phyloP scores from a whole-genome alignment of 2,888 invertebrate species.

The Tubulanus polymorphus region DNA sequence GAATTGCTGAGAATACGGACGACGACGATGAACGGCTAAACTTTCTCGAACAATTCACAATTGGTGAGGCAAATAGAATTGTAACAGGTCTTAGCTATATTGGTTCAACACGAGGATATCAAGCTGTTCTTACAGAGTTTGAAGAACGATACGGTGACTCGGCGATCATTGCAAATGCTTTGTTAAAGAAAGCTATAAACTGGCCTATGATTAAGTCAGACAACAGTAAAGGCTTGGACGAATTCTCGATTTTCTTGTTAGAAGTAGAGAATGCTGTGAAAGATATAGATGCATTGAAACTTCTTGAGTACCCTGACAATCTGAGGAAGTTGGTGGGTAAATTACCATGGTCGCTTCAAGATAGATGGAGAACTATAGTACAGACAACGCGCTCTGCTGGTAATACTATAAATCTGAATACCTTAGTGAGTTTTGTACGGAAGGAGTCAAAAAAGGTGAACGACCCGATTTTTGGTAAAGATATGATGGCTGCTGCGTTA shows the following conservation, averaged over 20 bases:
- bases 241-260: neutral
- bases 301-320: conserved; percentile 19
- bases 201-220: conserved; percentile 7
- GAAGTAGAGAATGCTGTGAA: neutral
- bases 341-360: too few relatives aligned
- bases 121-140: conserved; percentile 1
- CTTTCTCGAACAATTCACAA: neutral
- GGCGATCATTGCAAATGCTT: conserved; percentile 1
- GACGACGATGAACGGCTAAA: neutral
- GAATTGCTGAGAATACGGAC: neutral
- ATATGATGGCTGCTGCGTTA: too few relatives aligned
- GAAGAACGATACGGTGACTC: conserved; percentile 4
- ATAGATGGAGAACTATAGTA: too few relatives aligned
- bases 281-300: neutral
- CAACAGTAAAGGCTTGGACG: neutral
- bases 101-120: conserved; percentile 2
- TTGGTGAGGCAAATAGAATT: conserved; percentile 8
- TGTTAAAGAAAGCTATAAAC: conserved; percentile 2
- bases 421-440: conserved; percentile 3
- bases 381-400: too few relatives aligned
- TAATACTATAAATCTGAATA: neutral
- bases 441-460: conserved; percentile 4
- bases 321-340: conserved; percentile 11
- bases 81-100: conserved; percentile 1
- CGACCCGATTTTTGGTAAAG: too few relatives aligned